Evolutionary conservation across 2,888 invertebrate species (phyloP), one percentile per base, ranked within the genome.

Genomic region (Hoplodrina blanda): DNA sequence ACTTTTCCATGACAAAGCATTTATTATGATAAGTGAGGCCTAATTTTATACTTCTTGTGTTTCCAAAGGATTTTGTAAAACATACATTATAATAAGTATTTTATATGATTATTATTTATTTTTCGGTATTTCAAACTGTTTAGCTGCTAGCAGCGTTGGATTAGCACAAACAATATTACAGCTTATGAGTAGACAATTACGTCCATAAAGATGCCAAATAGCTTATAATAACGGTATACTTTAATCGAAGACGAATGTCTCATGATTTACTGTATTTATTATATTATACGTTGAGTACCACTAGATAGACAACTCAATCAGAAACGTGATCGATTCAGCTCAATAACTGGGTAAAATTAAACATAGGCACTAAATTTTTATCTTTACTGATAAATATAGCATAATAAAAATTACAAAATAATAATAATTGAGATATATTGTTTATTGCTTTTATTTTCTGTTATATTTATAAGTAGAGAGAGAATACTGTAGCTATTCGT

Each of bases 201-300:
- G 95, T 96, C 95, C 95, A 92, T 89, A 81, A 92, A 92, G 95
- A 93, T 96, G 95, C 95, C 95, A 96, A 96, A 96, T 96, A 95
- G 94, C 91, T 92, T 92, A 88, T 94, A 93, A 90, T 90, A 87
- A 89, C 80, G 85, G 85, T 90, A 90, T 86, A 91, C 88, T 90
- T 88, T 85, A 85, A 85, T 83, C 84, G 85, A 83, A 81, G 85
- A 81, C 81, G 80, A 84, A 84, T 85, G 85, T 88, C 85, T 84
- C 76, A 73, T 64, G 81, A 85, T 81, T 85, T 85, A 87, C 83
- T 81, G 85, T 89, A 88, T 87, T 89, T 87, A 86, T 85, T 87
- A 86, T 85, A 84, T 80, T 80, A 79, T 85, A 82, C 81, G 80
- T 85, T 87, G 85, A 85, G 60, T 79, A 84, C 89, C 69, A 87